Percentiles rank a stretch among this genome's conserved stretches.
Evolutionary conservation across 2,113 vertebrate genomes (phyloP).

Genomic region (Clinocottus analis): DNA sequence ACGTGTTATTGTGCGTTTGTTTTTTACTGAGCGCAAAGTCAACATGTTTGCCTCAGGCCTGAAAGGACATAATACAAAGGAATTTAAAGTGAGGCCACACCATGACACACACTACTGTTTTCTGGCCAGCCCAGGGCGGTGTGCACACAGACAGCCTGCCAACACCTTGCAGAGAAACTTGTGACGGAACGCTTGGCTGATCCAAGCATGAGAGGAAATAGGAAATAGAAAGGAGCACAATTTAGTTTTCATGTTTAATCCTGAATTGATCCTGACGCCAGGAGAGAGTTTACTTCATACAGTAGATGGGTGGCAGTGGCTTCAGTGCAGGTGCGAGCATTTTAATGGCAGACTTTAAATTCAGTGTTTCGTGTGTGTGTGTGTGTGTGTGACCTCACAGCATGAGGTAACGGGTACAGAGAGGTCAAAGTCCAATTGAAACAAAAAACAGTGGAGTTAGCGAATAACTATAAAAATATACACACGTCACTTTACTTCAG

Average conservation of each 20-base stretch:
- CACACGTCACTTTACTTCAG: background rate
- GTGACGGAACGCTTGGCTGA: constrained; percentile 15
- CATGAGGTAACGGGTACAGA: constrained; percentile 59
- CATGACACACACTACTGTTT: constrained; percentile 51
- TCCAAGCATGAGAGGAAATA: constrained; percentile 42
- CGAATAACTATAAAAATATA: constrained; percentile 15
- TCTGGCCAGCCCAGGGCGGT: constrained; percentile 13
- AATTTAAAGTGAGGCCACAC: constrained; percentile 64
- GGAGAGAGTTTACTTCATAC: background rate
- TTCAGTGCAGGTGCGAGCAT: constrained; percentile 58
- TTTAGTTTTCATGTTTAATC: background rate
- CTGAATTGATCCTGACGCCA: constrained; percentile 2
- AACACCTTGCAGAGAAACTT: constrained; percentile 32
- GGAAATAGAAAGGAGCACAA: background rate
- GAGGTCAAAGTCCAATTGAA: constrained; percentile 37
- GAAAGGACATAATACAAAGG: constrained; percentile 51
- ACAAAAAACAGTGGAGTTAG: constrained; percentile 11
- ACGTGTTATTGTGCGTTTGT: constrained; percentile 54
- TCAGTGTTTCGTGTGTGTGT: constrained; percentile 35
- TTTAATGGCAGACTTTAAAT: constrained; percentile 46
- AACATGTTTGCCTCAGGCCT: constrained; percentile 53
- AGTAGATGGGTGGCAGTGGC: constrained; percentile 24
- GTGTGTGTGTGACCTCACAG: constrained; percentile 59
- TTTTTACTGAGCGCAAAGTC: constrained; percentile 45
- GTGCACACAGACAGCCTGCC: constrained; percentile 16